Evolutionary conservation across 2,113 vertebrate genomes (phyloP), one percentile per base, ranked within the genome.

Genomic region (Leucoraja erinaceus): DNA sequence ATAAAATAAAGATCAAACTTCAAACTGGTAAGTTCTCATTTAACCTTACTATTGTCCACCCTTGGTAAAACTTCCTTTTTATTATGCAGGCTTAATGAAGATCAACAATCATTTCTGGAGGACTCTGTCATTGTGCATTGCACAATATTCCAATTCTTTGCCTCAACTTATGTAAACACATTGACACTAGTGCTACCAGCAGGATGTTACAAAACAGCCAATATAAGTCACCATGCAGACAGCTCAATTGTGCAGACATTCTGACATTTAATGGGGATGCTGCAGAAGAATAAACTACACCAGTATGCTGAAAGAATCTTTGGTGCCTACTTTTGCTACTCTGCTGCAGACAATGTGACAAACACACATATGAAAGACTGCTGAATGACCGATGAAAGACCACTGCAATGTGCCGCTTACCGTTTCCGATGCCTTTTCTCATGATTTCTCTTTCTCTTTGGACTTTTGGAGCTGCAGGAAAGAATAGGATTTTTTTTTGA

Each of bases 391-490:
- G 9, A 38, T 54, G 66, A 25, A 70, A 18, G 68, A 61, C 2
- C 56, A 11, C 56, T 66, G 11, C 14, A 22, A 25, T 9, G 38
- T 94, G 74, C 78, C 16, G 97, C 98, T 96, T 96, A 99, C 98
- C 98, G 98, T 96, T 98, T 99, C 95, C 98, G 98, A 95, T 97
- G 98, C 96, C 97, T 98, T 96, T 97, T 98, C 93, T 97, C 97
- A 94, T 98, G 96, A 96, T 95, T 98, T 95, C 97, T 97, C 96
- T 98, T 98, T 94, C 95, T 97, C 96, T 98, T 99, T 93, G 97
- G 97, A 95, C 97, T 97, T 77, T 97, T 97, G 93, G 97, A 98
- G 95, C 98, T 98, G 95, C 95, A 96, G 66, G 93, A 96, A 95
- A 97, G 95, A 96, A 94, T 93, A 93, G 94, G 93, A 18, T 94